Evolutionary conservation across 2,888 invertebrate genomes (phyloP), one percentile per base, ranked within the genome.

Genomic region (Erebia epiphron): DNA sequence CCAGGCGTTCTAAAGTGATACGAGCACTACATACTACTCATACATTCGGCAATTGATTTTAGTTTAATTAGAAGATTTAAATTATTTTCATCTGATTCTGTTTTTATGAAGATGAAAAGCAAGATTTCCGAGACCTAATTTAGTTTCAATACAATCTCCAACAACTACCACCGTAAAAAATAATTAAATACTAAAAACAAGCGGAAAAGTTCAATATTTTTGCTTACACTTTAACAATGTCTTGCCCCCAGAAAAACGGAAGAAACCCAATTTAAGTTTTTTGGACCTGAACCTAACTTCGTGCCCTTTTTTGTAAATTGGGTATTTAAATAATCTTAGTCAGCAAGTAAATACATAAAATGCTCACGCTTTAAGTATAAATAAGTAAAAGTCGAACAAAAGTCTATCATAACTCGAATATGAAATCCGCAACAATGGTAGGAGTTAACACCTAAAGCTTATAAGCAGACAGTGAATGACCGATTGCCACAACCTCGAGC

Each of bases 401-500:
- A 57, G 60, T 46, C 13, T 56, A 58, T 16, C 52, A 7, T 1
- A 64, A 63, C 62, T 71, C 72, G 74, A 74, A 64, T 1, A 21
- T 41, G 21, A 73, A 57, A 16, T 66, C 10, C 14, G 26, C 14
- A 65, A 70, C 76, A 74, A 67, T 69, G 41, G 75, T 77, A 77
- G 61, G 67, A 70, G 71, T 68, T 68, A 64, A 70, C 72, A 74
- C 70, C 73, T 74, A 72, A 73, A 75, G 73, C 73, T 35, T 35
- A 75, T 66, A 72, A 72, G 70, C 73, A 76, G 77, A 76, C 79
- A 77, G 79, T 78, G 78, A 79, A 79, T 77, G 79, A 80, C 79
- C 79, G 78, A 80, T 79, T 76, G 76, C 75, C 77, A 73, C 75
- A 77, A 73, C 75, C 77, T 74, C 75, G 72, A 75, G 78, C 77